Evolutionary conservation across 2,888 invertebrate species (phyloP).

Genomic region (Ormyrus labotus): DNA sequence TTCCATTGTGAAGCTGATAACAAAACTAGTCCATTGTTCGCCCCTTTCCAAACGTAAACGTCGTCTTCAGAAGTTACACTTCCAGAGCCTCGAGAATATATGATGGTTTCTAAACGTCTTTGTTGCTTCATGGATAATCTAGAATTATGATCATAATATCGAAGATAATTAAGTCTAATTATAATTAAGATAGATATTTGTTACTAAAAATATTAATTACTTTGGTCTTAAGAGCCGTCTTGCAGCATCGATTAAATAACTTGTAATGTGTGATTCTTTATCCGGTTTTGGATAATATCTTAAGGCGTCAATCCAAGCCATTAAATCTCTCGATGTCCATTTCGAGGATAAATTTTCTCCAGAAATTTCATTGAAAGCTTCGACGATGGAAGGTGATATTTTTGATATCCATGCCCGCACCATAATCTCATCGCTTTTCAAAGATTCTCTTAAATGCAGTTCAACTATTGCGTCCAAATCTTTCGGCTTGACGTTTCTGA

Average conservation of each 20-base stretch:
- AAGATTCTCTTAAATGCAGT: constrained; percentile 65
- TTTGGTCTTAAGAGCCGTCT: constrained; percentile 66
- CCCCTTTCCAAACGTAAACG: constrained; percentile 68
- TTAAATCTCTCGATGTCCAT: constrained; percentile 69
- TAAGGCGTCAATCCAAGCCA: constrained; percentile 67
- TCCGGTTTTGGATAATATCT: constrained; percentile 67
- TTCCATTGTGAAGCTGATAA: constrained; percentile 68
- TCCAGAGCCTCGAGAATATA: constrained; percentile 61
- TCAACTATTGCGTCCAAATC: constrained; percentile 67
- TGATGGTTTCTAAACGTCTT: constrained; percentile 64
- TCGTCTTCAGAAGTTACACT: constrained; percentile 58
- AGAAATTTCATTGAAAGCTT: constrained; percentile 56
- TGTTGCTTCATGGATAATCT: constrained; percentile 64
- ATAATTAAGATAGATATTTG: not conserved
- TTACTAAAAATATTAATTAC: constrained; percentile 56
- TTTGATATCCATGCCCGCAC: constrained; percentile 66
- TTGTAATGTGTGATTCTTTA: constrained; percentile 61
- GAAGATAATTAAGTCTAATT: not conserved
- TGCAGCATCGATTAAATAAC: constrained; percentile 67
- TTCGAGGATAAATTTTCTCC: constrained; percentile 51
- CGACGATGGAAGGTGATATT: constrained; percentile 65
- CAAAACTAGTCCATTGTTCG: constrained; percentile 60
- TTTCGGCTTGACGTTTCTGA: constrained; percentile 64
- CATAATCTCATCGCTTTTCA: constrained; percentile 60
- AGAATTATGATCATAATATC: not conserved